Conservation (phyloP, 2,113 vertebrate genomes). For the Tretioscincus oriximinensis region DNA sequence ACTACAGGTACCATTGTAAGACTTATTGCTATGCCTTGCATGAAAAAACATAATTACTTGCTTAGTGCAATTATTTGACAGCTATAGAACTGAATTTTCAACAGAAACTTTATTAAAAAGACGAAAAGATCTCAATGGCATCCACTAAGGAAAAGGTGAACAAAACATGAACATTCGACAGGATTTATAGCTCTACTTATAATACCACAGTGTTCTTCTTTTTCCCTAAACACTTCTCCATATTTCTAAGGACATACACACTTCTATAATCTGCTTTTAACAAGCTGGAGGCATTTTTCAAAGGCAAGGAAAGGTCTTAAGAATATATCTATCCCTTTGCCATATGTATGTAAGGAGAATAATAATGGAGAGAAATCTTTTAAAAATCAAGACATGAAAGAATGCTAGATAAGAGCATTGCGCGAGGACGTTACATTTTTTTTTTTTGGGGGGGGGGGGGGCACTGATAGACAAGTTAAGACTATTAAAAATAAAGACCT, state of each 20-base stretch:
- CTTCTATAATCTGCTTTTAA: background rate
- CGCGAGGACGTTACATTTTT: background rate
- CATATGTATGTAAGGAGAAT: background rate
- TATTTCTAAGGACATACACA: background rate
- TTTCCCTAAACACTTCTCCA: background rate
- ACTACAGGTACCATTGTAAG: background rate
- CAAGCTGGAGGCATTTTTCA: slow-evolving; percentile 1
- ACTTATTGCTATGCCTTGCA: background rate
- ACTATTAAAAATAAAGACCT: background rate
- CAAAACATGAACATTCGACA: background rate
- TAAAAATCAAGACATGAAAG: background rate
- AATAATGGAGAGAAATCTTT: background rate
- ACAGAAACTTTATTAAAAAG: background rate
- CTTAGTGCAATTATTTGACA: background rate
- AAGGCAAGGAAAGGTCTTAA: background rate
- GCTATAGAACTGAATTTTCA: background rate
- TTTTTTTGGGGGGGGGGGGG: background rate
- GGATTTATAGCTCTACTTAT: background rate
- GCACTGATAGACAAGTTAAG: background rate
- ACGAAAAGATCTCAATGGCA: too few relatives aligned
- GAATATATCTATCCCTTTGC: background rate
- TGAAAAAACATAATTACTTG: background rate
- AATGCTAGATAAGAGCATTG: background rate
- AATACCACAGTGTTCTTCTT: background rate
- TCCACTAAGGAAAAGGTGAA: background rate